phyloP scores from a whole-genome alignment of 2,797 vertebrate genomes.

The Discoglossus pictus region DNA sequence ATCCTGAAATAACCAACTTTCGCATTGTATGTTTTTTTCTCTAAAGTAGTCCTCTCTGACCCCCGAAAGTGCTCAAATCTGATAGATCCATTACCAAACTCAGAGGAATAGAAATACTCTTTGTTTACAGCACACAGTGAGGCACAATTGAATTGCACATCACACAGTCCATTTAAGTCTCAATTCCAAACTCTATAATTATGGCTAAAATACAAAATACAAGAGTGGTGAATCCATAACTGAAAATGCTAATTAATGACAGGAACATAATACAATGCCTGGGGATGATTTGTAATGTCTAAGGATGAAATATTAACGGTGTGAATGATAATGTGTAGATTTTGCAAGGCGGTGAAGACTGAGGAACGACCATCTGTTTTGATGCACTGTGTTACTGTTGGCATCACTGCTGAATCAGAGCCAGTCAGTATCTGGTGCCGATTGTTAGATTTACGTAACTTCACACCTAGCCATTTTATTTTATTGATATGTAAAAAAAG shows the following conservation, averaged over 20 bases:
- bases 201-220: constrained; percentile 17
- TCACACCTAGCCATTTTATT: too few species aligned
- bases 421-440: too few species aligned
- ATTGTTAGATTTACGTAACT: too few species aligned
- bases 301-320: neutral
- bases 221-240: neutral
- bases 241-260: constrained; percentile 29
- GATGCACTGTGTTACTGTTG: too few species aligned
- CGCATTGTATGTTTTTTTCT: neutral
- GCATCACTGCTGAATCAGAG: too few species aligned
- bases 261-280: constrained; percentile 2
- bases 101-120: constrained; percentile 44
- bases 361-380: too few species aligned
- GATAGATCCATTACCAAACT: constrained; percentile 47
- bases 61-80: constrained; percentile 52
- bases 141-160: too few species aligned
- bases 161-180: too few species aligned
- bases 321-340: too few species aligned
- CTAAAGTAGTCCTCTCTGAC: constrained; percentile 21
- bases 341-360: too few species aligned
- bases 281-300: neutral
- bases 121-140: too few species aligned
- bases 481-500: too few species aligned
- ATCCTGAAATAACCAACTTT: constrained; percentile 45
- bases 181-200: constrained; percentile 28